These are phyloP conservation scores for Andrena bicolor DNA, from an alignment of 2,888 invertebrate genomes.

Conservation along the genomic window DNA sequence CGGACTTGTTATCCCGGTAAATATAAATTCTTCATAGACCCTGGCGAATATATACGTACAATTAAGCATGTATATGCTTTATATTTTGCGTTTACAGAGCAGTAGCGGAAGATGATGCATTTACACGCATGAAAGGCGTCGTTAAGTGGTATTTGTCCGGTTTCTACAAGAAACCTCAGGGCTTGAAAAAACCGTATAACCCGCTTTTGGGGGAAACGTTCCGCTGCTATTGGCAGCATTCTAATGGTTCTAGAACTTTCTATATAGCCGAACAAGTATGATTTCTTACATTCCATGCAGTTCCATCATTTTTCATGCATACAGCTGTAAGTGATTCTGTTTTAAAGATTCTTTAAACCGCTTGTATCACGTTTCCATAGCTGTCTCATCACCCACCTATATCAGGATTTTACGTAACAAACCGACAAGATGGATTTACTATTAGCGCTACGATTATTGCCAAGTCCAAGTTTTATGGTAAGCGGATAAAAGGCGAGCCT, in stretches of 20 bases:
- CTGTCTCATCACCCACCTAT: constrained; percentile 97
- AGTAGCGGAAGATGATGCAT: constrained; percentile 94
- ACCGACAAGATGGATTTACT: constrained; percentile 96
- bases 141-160: constrained; percentile 97
- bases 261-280: constrained; percentile 96
- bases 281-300: constrained; percentile 5
- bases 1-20: constrained; percentile 94
- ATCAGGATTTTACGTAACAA: constrained; percentile 96
- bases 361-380: constrained; percentile 82
- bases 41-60: not conserved
- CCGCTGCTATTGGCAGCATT: constrained; percentile 96
- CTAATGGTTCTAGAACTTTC: constrained; percentile 93
- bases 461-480: constrained; percentile 97
- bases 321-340: not conserved
- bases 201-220: constrained; percentile 97
- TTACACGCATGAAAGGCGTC: constrained; percentile 94
- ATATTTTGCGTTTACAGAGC: constrained; percentile 85
- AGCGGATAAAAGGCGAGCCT: constrained; percentile 61
- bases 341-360: constrained; percentile 1
- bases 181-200: constrained; percentile 98
- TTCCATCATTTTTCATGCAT: not conserved
- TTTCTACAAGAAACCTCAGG: constrained; percentile 97
- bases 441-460: constrained; percentile 96
- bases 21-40: constrained; percentile 70
- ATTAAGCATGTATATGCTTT: not conserved